phyloP scores from a whole-genome alignment of 1,140 invertebrate genomes.

The Drosophila pseudoananassae region DNA sequence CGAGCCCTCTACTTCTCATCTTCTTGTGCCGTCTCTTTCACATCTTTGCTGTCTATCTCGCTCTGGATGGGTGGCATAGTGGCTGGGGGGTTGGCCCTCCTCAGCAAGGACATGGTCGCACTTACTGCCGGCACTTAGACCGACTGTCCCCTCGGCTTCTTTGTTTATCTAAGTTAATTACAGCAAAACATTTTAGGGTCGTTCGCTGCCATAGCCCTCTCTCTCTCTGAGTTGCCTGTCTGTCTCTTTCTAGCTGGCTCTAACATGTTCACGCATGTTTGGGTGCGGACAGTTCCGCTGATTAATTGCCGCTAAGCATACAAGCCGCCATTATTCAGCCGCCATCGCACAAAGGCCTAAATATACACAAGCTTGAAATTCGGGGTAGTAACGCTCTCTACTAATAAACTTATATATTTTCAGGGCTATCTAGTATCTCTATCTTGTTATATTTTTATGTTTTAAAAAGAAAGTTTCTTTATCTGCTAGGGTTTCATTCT shows the following conservation, averaged over 20 bases:
- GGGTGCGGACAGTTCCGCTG: conserved; percentile 79
- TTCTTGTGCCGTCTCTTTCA: not conserved
- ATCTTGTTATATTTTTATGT: not conserved
- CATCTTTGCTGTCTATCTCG: not conserved
- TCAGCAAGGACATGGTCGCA: conserved; percentile 35
- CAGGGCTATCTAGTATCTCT: too few species aligned
- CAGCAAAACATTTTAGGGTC: conserved; percentile 79
- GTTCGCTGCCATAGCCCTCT: conserved; percentile 12
- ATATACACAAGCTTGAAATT: conserved; percentile 25
- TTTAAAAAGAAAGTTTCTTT: conserved; percentile 1
- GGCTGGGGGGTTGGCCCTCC: not conserved
- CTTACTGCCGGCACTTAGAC: conserved; percentile 21
- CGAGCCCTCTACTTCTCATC: not conserved
- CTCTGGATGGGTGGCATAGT: conserved; percentile 3
- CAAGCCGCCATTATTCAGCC: conserved; percentile 72
- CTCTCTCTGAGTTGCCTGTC: conserved; percentile 19
- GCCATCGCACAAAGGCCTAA: conserved; percentile 47
- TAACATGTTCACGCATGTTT: conserved; percentile 69
- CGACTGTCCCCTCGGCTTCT: conserved; percentile 54
- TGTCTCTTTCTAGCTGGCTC: conserved; percentile 22
- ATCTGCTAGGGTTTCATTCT: too few species aligned
- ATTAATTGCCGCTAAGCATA: conserved; percentile 78
- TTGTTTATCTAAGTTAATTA: conserved; percentile 82
- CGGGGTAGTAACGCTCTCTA: conserved; percentile 21
- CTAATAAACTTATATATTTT: too few species aligned